Base-by-base conservation (phyloP, 2,113 vertebrate genomes). In the Nothoprocta perdicaria region DNA sequence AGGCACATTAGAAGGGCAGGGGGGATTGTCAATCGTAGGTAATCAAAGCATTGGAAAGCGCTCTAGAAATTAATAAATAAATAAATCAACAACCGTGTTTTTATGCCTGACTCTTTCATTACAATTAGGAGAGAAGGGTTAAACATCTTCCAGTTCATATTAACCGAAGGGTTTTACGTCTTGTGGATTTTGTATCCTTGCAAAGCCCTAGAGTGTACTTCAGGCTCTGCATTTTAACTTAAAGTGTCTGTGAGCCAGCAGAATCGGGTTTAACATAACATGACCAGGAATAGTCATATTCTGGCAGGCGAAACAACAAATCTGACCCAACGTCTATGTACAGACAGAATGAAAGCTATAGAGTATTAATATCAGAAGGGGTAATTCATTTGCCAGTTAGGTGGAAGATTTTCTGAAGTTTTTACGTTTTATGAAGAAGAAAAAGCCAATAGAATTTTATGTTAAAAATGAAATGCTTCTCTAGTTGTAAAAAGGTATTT, bases 161-260 rank as follows among this genome's bases (percentile, higher is more conserved):
- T 95, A 97, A 96, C 91, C 78, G 90, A 94, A 92, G 63, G 84
- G 88, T 40, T 97, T 97, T 94, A 96, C 83, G 86, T 92, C 89
- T 93, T 88, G 84, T 97, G 95, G 94, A 97, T 93, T 97, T 94
- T 96, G 94, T 92, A 92, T 90, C 95, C 92, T 95, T 87, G 78
- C 93, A 95, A 97, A 98, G 84, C 85, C 94, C 93, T 93, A 71
- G 94, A 96, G 96, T 94, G 88, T 82, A 96, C 93, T 97, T 91
- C 79, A 27, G 95, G 91, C 87, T 96, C 93, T 95, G 89, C 78
- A 96, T 95, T 96, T 97, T 94, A 96, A 97, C 92, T 96, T 96
- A 62, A 96, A 89, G 92, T 92, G 89, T 84, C 83, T 96, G 89
- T 92, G 83, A 96, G 81, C 90, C 91, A 95, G 86, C 74, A 96